These are phyloP conservation scores for Diarsia mendica DNA, from an alignment of 2,888 invertebrate genomes.

Conservation along the genomic window DNA sequence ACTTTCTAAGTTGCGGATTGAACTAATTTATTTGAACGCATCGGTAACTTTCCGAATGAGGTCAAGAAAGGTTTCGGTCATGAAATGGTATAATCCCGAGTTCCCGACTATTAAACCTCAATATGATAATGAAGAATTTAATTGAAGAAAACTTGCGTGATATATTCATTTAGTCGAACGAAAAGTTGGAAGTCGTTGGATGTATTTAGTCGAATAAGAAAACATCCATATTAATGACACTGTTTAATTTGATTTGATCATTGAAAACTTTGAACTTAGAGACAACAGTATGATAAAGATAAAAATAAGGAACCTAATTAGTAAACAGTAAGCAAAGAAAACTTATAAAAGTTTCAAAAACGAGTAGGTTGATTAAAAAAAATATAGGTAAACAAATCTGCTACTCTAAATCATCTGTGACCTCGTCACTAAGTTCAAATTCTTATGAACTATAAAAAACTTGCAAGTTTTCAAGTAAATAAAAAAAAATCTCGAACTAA, in stretches of 20 bases:
- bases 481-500: neutral
- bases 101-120: neutral
- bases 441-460: neutral
- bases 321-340: neutral
- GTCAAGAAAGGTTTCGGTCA: constrained; percentile 40
- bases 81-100: constrained; percentile 1
- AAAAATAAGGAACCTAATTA: too few relatives aligned
- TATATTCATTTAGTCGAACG: too few relatives aligned
- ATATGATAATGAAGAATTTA: too few relatives aligned
- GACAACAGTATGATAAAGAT: neutral
- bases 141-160: too few relatives aligned
- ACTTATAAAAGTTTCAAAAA: neutral
- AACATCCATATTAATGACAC: neutral
- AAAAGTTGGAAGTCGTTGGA: too few relatives aligned
- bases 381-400: constrained; percentile 13
- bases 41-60: constrained; percentile 29
- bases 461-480: neutral
- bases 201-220: neutral
- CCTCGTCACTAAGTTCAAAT: constrained; percentile 4
- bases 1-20: neutral
- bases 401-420: constrained; percentile 5
- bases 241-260: neutral
- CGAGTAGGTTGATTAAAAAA: neutral
- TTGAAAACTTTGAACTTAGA: neutral
- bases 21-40: constrained; percentile 22